Conservation (phyloP, 2,113 vertebrate genomes). For the Salvelinus sp. region DNA sequence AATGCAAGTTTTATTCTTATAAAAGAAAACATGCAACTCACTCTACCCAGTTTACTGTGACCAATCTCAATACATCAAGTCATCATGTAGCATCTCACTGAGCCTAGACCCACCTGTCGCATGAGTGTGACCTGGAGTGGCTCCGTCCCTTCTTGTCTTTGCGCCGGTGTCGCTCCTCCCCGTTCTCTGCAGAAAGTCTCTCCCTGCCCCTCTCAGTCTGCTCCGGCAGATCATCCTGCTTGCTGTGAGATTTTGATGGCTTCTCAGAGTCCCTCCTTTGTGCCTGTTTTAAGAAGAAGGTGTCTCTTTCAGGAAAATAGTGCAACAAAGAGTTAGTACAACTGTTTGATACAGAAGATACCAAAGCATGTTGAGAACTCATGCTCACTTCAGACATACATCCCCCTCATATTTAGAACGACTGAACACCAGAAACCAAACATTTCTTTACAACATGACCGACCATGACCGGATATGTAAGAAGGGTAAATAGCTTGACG, state of each 20-base stretch:
- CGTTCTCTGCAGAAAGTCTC: conserved; percentile 87
- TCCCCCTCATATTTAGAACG: no score
- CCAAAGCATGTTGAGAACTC: conserved; percentile 82
- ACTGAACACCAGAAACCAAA: no score
- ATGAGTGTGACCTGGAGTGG: conserved; percentile 88
- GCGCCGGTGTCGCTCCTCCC: conserved; percentile 89
- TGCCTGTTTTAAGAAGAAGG: conserved; percentile 99
- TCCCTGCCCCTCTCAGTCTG: conserved; percentile 85
- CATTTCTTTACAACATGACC: no score
- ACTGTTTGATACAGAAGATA: conserved; percentile 82
- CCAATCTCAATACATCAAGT: not conserved
- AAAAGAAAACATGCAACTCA: not conserved
- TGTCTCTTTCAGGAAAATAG: conserved; percentile 99
- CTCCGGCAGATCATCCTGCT: conserved; percentile 85
- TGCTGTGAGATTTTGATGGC: conserved; percentile 85
- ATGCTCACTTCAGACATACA: conserved; percentile 37
- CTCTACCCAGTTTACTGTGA: no score
- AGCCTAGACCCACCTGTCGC: conserved; percentile 79
- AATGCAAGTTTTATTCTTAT: no score
- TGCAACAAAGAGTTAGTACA: conserved; percentile 99
- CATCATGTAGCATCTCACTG: not conserved
- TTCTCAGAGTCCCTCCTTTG: conserved; percentile 94
- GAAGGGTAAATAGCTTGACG: no score
- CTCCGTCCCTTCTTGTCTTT: conserved; percentile 89
- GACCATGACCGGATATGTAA: no score